These are phyloP conservation scores for Cyanoliseus patagonus DNA, from an alignment of 2,113 vertebrate genomes.

Conservation along the genomic window DNA sequence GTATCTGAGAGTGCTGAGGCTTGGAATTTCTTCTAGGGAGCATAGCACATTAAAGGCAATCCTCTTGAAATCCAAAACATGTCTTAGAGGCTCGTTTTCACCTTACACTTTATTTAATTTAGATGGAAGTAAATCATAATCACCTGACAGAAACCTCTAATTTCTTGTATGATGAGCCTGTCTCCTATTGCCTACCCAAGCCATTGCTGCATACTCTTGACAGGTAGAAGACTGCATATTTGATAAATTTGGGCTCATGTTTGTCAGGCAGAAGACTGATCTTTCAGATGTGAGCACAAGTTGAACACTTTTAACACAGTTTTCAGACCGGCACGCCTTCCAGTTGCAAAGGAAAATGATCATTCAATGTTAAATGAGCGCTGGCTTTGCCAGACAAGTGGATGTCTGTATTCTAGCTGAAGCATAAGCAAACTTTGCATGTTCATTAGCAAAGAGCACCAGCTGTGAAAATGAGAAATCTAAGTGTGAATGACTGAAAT, in stretches of 20 bases:
- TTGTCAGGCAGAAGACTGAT: not conserved
- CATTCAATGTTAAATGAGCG: not conserved
- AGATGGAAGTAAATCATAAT: not conserved
- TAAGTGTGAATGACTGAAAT: not conserved
- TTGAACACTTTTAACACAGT: not conserved
- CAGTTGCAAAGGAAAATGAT: not conserved
- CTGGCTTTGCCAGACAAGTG: not conserved
- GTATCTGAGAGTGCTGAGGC: not conserved
- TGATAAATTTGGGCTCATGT: not conserved
- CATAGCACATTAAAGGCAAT: not conserved
- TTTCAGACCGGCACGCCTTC: not conserved
- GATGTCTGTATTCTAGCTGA: not conserved
- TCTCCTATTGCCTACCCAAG: not conserved
- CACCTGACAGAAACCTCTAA: not conserved
- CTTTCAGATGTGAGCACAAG: not conserved
- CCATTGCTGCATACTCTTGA: not conserved
- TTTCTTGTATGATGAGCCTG: not conserved
- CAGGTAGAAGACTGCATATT: not conserved
- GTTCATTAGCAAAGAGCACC: not conserved
- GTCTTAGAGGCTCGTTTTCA: not conserved
- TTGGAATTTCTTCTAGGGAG: not conserved
- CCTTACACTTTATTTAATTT: not conserved
- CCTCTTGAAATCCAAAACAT: not conserved
- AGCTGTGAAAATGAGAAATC: not conserved
- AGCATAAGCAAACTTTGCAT: not conserved